Base-by-base conservation (phyloP, 1,140 invertebrate species). In the Artemia franciscana region DNA sequence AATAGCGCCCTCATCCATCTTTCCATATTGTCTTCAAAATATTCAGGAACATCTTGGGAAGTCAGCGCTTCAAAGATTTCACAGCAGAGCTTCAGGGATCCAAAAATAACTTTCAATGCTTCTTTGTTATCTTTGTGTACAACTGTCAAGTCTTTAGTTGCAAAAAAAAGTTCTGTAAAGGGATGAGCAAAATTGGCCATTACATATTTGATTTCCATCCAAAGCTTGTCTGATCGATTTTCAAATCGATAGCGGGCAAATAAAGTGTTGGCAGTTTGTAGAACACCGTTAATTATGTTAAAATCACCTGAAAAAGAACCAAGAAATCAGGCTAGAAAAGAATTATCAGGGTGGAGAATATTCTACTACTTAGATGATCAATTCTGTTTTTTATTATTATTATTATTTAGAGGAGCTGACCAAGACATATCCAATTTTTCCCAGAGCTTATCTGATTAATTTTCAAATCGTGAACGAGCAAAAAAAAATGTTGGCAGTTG, bases 11-110 rank as follows among this genome's bases (percentile, higher is more conserved):
- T 78, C 91, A 98, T 95, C 94, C 94, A 98, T 12, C 78, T 78
- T 59, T 78, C 75, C 84, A 98, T 95, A 70, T 96, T 92, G 70
- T 98, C 94, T 74, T 98, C 93, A 76, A 98, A 98, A 77, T 90
- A 94, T 76, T 98, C 93, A 0, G 94, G 93, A 65, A 98, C 75
- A 77, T 98, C 94, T 79, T 86, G 66, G 67, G 81, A 91, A 75
- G 97, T 98, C 4, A 98, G 78, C 3, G 91, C 95, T 73, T 92
- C 91, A 75, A 96, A 98, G 24, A 98, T 88, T 77, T 98, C 95
- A 66, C 84, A 85, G n/a, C 95, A 84, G 2, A 94, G 76, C 23
- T 87, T 79, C 57, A 97, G 75, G 0, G 91, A 93, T 64, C 84
- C 86, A 68, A 92, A 94, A 66, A 96, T 89, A 9, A 93, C 79